Evolutionary conservation across 2,888 invertebrate species (phyloP).

Genomic region (Sminthurinus aureus): DNA sequence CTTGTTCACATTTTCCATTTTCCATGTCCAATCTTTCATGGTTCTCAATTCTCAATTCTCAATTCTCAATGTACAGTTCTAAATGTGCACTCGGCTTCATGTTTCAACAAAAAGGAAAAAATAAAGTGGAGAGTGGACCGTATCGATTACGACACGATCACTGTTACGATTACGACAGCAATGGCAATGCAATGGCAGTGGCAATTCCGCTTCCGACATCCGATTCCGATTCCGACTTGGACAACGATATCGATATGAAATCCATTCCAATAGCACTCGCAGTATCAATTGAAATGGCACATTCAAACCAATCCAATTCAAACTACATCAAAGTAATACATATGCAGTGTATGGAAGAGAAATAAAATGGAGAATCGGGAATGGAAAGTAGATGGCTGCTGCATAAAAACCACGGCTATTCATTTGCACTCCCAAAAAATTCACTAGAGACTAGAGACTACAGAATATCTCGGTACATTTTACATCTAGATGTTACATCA

Average conservation of each 20-base stretch:
- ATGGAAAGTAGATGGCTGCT: not conserved
- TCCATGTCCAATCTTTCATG: too few relatives aligned
- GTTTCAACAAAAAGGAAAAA: slow-evolving; percentile 1
- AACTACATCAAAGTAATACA: too few relatives aligned
- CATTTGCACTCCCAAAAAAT: not conserved
- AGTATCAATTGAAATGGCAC: too few relatives aligned
- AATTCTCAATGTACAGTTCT: not conserved
- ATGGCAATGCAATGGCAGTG: not conserved
- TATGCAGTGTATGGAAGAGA: not conserved
- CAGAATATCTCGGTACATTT: too few relatives aligned
- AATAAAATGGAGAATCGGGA: not conserved
- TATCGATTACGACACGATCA: slow-evolving; percentile 10
- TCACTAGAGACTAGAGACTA: too few relatives aligned
- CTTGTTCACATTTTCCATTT: not conserved
- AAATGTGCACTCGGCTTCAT: not conserved
- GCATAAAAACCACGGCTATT: not conserved
- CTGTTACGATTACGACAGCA: not conserved
- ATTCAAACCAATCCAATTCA: too few relatives aligned
- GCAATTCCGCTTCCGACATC: not conserved
- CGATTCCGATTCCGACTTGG: not conserved
- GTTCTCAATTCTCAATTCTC: not conserved
- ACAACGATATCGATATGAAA: not conserved
- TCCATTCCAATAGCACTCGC: too few relatives aligned
- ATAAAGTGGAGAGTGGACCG: slow-evolving; percentile 7
- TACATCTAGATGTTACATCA: too few relatives aligned